These are phyloP conservation scores for Notiomystis cincta DNA, from an alignment of 2,113 vertebrate genomes.

Conservation along the genomic window DNA sequence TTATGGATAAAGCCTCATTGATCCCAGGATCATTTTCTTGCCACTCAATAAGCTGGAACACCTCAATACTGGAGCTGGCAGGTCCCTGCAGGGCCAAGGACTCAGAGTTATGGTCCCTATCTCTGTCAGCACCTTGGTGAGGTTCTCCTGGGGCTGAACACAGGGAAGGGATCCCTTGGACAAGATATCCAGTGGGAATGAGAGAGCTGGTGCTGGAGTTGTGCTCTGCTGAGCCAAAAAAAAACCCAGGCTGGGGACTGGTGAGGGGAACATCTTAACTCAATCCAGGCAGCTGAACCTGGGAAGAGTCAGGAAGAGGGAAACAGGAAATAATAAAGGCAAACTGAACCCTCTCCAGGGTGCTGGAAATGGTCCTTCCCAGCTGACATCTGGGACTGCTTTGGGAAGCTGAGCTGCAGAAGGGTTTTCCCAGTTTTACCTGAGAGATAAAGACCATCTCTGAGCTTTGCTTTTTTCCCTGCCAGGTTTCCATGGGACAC, in stretches of 20 bases:
- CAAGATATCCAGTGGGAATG: neutral
- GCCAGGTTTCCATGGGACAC: neutral
- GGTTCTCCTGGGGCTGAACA: neutral
- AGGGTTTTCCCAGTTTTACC: neutral
- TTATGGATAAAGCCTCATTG: neutral
- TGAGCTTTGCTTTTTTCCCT: neutral
- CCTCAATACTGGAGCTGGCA: neutral
- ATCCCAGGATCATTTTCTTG: neutral
- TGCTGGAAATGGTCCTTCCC: neutral
- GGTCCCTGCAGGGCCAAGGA: neutral
- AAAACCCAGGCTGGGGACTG: neutral
- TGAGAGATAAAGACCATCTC: neutral
- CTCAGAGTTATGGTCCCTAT: neutral
- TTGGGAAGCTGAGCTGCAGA: neutral
- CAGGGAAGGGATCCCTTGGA: neutral
- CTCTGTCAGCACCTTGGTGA: neutral
- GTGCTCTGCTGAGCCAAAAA: neutral
- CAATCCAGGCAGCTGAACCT: neutral
- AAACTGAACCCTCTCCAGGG: neutral
- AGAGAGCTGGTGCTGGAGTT: neutral
- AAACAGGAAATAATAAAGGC: neutral
- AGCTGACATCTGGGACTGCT: constrained; percentile 40
- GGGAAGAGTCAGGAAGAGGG: neutral
- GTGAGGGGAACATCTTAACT: neutral
- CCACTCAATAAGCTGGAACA: neutral